Conservation (phyloP, 2,888 invertebrate genomes). For the Dasypogon diadema region DNA sequence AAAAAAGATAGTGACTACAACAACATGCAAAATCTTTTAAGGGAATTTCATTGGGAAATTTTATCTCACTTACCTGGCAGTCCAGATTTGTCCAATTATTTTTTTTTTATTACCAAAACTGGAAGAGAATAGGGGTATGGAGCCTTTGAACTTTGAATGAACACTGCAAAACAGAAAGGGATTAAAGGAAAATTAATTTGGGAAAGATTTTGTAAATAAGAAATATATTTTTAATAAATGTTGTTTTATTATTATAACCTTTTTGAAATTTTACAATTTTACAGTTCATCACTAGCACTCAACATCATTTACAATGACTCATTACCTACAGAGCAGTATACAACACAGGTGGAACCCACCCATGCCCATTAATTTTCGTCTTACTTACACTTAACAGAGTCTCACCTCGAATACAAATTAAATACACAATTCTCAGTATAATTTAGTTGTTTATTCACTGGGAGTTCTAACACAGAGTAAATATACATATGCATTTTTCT, state of each 20-base stretch:
- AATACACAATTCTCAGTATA: slow-evolving; percentile 34
- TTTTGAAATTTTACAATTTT: slow-evolving; percentile 46
- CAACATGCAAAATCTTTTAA: too few relatives aligned
- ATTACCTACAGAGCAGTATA: slow-evolving; percentile 32
- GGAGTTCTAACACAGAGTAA: slow-evolving; percentile 33
- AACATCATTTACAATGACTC: slow-evolving; percentile 47
- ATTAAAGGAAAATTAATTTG: too few relatives aligned
- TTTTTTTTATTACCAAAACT: too few relatives aligned
- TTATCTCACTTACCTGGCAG: too few relatives aligned
- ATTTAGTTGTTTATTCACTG: slow-evolving; percentile 5
- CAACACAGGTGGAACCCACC: slow-evolving; percentile 20
- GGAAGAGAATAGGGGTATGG: too few relatives aligned
- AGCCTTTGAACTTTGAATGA: too few relatives aligned
- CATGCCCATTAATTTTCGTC: neutral
- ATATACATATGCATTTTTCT: slow-evolving; percentile 6
- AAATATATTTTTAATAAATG: slow-evolving; percentile 27
- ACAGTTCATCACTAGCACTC: slow-evolving; percentile 45
- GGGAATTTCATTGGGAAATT: too few relatives aligned
- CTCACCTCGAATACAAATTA: slow-evolving; percentile 29
- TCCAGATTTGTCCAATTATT: too few relatives aligned
- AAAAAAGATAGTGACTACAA: too few relatives aligned
- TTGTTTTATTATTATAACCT: slow-evolving; percentile 41
- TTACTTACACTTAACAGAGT: slow-evolving; percentile 15
- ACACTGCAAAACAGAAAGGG: too few relatives aligned
- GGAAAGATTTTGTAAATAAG: too few relatives aligned